These are phyloP conservation scores for Cricetomys ansorgei DNA, from an alignment of 2,113 vertebrate genomes.

Conservation along the genomic window DNA sequence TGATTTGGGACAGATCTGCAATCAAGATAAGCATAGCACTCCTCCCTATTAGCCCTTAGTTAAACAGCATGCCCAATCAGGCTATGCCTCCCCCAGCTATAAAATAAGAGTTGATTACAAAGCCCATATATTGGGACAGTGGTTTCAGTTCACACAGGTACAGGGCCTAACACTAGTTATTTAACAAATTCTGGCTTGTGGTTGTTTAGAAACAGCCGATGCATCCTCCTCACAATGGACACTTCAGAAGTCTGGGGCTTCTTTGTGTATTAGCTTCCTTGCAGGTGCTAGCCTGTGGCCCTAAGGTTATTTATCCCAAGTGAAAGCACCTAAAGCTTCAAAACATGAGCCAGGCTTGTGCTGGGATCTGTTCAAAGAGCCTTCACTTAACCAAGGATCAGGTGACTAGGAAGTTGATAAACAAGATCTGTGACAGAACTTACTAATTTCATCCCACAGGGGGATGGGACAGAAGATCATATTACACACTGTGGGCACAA, in stretches of 20 bases:
- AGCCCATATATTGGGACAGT: not conserved
- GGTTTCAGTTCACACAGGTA: not conserved
- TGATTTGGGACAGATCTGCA: not conserved
- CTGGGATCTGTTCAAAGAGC: not conserved
- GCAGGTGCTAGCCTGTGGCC: not conserved
- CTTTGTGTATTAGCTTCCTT: not conserved
- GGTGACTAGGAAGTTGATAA: conserved; percentile 27
- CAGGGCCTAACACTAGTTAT: not conserved
- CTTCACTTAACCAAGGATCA: not conserved
- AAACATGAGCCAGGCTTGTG: not conserved
- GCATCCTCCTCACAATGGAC: not conserved
- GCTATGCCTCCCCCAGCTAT: not conserved
- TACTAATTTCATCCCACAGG: not conserved
- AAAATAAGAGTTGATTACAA: not conserved
- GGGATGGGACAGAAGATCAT: conserved; percentile 6
- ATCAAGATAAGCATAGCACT: not conserved
- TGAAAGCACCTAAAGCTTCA: not conserved
- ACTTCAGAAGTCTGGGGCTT: not conserved
- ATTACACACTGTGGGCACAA: conserved; percentile 31
- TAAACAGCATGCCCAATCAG: not conserved
- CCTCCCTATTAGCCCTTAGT: not conserved
- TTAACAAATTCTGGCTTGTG: not conserved
- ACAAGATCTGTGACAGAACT: conserved; percentile 17
- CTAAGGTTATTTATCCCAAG: not conserved
- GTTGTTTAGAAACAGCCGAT: not conserved